Conservation (phyloP, 35 echinoderm and acorn worm genomes). For the Strongylocentrotus purpuratus region DNA sequence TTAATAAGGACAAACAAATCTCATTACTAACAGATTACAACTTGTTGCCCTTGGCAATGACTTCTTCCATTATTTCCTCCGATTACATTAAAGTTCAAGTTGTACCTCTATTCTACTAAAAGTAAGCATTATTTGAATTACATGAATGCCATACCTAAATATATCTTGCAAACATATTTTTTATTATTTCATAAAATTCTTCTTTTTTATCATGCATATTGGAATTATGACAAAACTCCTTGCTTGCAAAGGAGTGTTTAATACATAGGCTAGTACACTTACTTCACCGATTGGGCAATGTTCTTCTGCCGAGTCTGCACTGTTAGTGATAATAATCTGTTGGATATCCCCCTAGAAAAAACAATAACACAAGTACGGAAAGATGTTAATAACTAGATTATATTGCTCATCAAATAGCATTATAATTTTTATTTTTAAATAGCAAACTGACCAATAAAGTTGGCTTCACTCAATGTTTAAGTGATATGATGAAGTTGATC, state of each 20-base stretch:
- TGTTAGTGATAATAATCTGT: constrained; percentile 49
- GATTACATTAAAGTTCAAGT: neutral
- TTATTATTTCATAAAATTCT: too few species aligned
- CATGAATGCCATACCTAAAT: too few species aligned
- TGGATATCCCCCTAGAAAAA: constrained; percentile 55
- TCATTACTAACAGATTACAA: neutral
- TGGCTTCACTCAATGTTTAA: too few species aligned
- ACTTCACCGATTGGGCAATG: constrained; percentile 40
- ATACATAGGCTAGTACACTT: neutral
- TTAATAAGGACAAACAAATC: neutral
- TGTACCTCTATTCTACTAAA: neutral
- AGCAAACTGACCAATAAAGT: too few species aligned
- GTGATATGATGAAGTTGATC: too few species aligned
- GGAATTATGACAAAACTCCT: neutral
- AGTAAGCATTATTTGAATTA: too few species aligned
- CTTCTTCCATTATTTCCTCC: neutral
- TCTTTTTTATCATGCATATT: neutral
- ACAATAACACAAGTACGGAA: neutral
- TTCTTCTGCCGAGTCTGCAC: constrained; percentile 45
- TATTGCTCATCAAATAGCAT: neutral
- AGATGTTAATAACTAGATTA: neutral
- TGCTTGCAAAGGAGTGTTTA: neutral
- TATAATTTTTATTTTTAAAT: too few species aligned
- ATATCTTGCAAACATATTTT: too few species aligned
- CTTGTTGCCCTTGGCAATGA: neutral